Evolutionary conservation across 1,140 invertebrate species (phyloP), one percentile per base, ranked within the genome.

Genomic region (Apolygus lucorum): DNA sequence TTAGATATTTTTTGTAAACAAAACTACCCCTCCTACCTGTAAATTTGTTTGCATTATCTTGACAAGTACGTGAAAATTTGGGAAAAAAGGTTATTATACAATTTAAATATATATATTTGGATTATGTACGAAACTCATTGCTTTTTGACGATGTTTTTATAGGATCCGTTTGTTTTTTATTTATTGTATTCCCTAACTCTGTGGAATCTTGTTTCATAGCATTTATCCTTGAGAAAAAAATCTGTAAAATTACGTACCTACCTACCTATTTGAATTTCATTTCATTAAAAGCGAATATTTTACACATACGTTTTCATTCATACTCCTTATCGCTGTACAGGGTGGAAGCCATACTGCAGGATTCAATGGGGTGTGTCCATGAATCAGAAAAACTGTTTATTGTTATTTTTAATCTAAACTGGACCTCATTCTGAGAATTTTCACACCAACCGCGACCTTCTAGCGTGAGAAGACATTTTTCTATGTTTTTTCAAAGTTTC

Each of bases 281-380:
- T 59, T 59, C 11, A 59, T 59, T 59, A 59, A 59, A 59, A 59
- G 22, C 54, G 54, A 59, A 59, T 59, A 17, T 17, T 59, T 59
- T 59, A 17, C 8, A 17, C 22, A 11, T 11, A 8, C 17, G 34
- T 49, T 49, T 49, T 49, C 34, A 49, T 49, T n/a, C n/a, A n/a
- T n/a, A n/a, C n/a, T n/a, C n/a, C n/a, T n/a, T n/a, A n/a, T n/a
- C n/a, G n/a, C n/a, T n/a, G n/a, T n/a, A n/a, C n/a, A n/a, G n/a
- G n/a, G n/a, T n/a, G n/a, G n/a, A n/a, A n/a, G n/a, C n/a, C n/a
- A n/a, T n/a, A n/a, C n/a, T n/a, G n/a, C n/a, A n/a, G n/a, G n/a
- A n/a, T n/a, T n/a, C n/a, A n/a, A n/a, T n/a, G n/a, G n/a, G n/a
- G n/a, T n/a, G n/a, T n/a, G n/a, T n/a, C n/a, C n/a, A n/a, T n/a